phyloP scores from a whole-genome alignment of 2,888 invertebrate species.

The Oscheius sp. region DNA sequence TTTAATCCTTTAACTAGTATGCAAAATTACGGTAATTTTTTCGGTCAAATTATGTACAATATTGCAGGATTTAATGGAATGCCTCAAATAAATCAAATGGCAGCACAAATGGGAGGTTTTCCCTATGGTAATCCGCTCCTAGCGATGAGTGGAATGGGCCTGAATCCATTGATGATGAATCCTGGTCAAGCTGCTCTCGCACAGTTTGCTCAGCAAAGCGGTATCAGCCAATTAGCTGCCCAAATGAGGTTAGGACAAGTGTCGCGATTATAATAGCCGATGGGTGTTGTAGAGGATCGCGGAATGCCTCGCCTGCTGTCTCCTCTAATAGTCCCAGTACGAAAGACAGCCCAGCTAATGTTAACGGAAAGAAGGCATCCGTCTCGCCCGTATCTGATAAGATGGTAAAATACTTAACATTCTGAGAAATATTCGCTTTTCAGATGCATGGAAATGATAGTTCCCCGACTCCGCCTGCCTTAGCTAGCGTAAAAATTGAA shows the following conservation, averaged over 20 bases:
- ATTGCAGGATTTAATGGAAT: slow-evolving; percentile 55
- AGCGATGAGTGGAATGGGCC: slow-evolving; percentile 60
- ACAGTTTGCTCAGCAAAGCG: slow-evolving; percentile 29
- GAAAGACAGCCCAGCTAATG: not conserved
- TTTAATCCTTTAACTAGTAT: slow-evolving; percentile 44
- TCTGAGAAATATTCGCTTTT: not conserved
- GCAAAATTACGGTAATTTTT: slow-evolving; percentile 40
- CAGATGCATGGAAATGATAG: not conserved
- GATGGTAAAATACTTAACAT: not conserved
- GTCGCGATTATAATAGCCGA: not conserved
- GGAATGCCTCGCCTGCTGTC: slow-evolving; percentile 6
- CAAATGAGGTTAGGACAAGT: slow-evolving; percentile 1
- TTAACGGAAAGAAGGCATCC: slow-evolving; percentile 23
- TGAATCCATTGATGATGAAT: slow-evolving; percentile 59
- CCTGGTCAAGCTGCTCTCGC: slow-evolving; percentile 32
- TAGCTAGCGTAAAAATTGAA: slow-evolving; percentile 33
- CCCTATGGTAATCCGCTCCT: slow-evolving; percentile 54
- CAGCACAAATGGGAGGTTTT: slow-evolving; percentile 51
- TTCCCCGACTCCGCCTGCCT: slow-evolving; percentile 35
- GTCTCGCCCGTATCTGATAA: slow-evolving; percentile 15
- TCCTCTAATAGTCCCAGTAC: slow-evolving; percentile 14
- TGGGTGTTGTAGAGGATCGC: not conserved
- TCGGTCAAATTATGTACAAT: too few species aligned
- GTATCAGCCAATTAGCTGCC: slow-evolving; percentile 10
- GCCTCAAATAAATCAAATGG: slow-evolving; percentile 50